Evolutionary conservation across 1,140 invertebrate species (phyloP), one percentile per base, ranked within the genome.

Genomic region (Bombus cullumanus): DNA sequence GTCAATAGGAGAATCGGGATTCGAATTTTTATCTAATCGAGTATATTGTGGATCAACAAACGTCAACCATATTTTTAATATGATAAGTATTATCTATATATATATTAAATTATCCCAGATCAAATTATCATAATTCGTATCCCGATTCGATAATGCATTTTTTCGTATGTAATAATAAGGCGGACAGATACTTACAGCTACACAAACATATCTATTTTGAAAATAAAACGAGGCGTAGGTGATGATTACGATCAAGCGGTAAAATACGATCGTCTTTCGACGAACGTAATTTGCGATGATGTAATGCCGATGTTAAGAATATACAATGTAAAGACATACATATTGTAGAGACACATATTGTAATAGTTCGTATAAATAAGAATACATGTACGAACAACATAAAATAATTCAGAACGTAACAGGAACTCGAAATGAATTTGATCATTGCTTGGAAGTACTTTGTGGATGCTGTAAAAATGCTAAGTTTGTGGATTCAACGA

Each of bases 261-360:
- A 47, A 80, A 79, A 79, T 68, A 68, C 66, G 31, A 68, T 41
- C 41, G 34, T 41, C 15, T 34, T 41, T 62, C 28, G 28, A 57
- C 13, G 57, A 62, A 41, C 15, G 18, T 31, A 77, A 77, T 22
- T 57, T 34, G 15, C 39, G 41, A 53, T 69, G 78, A 80, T 53
- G 43, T 25, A 80, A 80, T n/a, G 28, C 3, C 12, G 31, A 47
- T 37, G 41, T 80, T 43, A 79, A 37, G 25, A 69, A 80, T 31
- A 80, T 13, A 80, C 25, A 12, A 43, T 37, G 31, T 25, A 41
- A 18, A 34, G 3, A 41, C 1, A 18, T 41, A 34, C 34, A 43
- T 72, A 62, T 59, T 66, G 6, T 22, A 66, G 8, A 66, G 31
- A 22, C 12, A 4, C 28, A n/a, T 62, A n/a, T n/a, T 62, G 25